Base-by-base conservation (phyloP, 2,888 invertebrate species). In the Poecilus cupreus region DNA sequence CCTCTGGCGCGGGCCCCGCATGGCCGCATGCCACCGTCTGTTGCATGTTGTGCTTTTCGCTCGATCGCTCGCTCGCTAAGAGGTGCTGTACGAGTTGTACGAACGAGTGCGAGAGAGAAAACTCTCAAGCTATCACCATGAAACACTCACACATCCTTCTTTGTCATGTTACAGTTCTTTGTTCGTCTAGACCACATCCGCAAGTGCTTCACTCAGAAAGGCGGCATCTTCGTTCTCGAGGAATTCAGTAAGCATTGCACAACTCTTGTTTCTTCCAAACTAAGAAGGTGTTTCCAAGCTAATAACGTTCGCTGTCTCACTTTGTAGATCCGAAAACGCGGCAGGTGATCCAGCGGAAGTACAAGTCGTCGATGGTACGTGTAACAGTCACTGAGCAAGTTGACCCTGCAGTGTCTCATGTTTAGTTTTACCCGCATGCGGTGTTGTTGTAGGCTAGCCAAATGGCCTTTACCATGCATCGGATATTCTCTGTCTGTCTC, bases 141-240 rank as follows among this genome's bases (percentile, higher is more conserved):
- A 37, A 1, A 11, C 32, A 39, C 37, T 68, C 16, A 68, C 37
- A 68, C 68, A 32, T 10, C 49, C 8, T 16, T 70, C 60, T 76
- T 77, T 83, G 84, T 85, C 85, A 84, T 85, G 88, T 96, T 97
- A 87, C 95, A 99, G 98, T 99, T 98, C 92, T 99, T 99, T 93
- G 98, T 99, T 90, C 96, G 98, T 89, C 94, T 99, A 91, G 96
- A 97, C 91, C 98, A 98, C 91, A 99, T 99, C 91, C 95, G 98
- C 91, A 99, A 99, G 92, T 99, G 99, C 92, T 99, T 98, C 92
- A 98, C 99, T 83, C 98, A 97, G 91, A 98, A 98, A 90, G 99
- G 98, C 89, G 98, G 98, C 90, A 96, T 99, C 90, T 99, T 99
- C 93, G 96, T 99, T 88, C 93, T 99, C 90, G 99, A 99, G 92